Evolutionary conservation across 2,888 invertebrate genomes (phyloP).

Genomic region (Cephus nigrinus): DNA sequence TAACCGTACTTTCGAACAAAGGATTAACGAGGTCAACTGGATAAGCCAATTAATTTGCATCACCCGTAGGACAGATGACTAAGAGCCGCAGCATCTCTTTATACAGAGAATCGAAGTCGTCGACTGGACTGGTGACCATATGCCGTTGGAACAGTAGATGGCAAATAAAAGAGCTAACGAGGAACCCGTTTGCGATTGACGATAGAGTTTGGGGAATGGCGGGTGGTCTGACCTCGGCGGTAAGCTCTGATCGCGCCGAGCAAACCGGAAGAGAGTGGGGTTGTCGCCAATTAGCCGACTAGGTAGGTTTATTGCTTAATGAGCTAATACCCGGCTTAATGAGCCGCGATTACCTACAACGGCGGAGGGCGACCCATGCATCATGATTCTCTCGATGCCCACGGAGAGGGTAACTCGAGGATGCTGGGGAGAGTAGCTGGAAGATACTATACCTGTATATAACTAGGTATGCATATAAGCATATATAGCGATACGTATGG

Average conservation of each 20-base stretch:
- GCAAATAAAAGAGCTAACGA: constrained; percentile 32
- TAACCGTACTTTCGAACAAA: constrained; percentile 21
- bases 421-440: neutral
- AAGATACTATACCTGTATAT: neutral
- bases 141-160: constrained; percentile 1
- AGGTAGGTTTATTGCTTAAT: constrained; percentile 60
- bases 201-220: constrained; percentile 39
- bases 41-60: constrained; percentile 34
- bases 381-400: constrained; percentile 8
- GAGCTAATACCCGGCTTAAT: constrained; percentile 57
- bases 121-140: neutral
- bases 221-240: constrained; percentile 19
- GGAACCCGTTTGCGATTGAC: constrained; percentile 37
- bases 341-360: constrained; percentile 55
- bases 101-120: neutral
- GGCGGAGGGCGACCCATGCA: constrained; percentile 19
- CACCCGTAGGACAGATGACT: neutral
- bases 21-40: constrained; percentile 21
- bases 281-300: constrained; percentile 56
- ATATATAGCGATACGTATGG: neutral
- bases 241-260: constrained; percentile 33
- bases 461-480: neutral
- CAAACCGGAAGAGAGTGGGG: constrained; percentile 52
- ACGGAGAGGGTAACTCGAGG: neutral
- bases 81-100: neutral